These are phyloP conservation scores for Petrocephalus schoutedeni DNA, from an alignment of 2,797 vertebrate genomes.

Conservation along the genomic window DNA sequence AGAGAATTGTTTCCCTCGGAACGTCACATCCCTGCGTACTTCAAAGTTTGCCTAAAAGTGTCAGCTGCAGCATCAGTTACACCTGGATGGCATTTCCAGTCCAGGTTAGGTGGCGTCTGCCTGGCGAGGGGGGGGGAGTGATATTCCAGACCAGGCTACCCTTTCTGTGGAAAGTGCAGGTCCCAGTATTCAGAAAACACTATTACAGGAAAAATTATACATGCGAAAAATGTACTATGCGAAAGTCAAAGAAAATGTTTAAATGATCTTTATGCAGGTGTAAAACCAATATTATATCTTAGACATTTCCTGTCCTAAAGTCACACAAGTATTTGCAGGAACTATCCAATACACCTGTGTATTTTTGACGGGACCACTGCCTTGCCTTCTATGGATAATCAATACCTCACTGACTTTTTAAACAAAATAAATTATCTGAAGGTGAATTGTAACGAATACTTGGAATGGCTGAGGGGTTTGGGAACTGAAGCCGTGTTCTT, in stretches of 20 bases:
- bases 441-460: not conserved
- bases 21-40: not conserved
- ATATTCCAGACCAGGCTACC: not conserved
- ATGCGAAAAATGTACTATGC: not conserved
- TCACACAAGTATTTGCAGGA: not conserved
- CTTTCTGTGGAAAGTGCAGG: not conserved
- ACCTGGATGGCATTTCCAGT: not conserved
- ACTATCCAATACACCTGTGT: not conserved
- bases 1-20: not conserved
- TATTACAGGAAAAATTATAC: not conserved
- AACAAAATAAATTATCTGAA: not conserved
- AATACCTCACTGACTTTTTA: not conserved
- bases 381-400: not conserved
- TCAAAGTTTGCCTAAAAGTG: not conserved
- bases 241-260: not conserved
- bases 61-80: not conserved
- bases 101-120: not conserved
- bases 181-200: not conserved
- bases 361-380: not conserved
- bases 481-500: not conserved
- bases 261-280: not conserved
- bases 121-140: not conserved
- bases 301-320: not conserved
- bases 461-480: not conserved
- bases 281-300: not conserved